A percentile compares a stretch with the other conserved stretches of the same genome.
These are phyloP conservation scores for Cryptoleucopteryx plumbea DNA, from an alignment of 2,113 vertebrate genomes.

Conservation along the genomic window DNA sequence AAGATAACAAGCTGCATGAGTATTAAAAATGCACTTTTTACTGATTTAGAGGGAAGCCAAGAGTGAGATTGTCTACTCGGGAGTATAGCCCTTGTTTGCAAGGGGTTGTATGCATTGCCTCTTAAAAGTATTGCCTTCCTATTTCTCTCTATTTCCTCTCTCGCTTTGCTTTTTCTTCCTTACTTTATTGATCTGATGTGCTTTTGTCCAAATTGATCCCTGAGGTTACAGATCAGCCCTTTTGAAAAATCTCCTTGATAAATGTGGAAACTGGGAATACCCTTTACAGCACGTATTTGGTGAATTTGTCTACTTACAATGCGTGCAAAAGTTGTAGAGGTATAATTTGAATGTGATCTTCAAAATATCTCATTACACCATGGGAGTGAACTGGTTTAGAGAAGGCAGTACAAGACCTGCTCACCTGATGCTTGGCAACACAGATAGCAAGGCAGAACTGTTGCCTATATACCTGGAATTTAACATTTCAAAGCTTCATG, in stretches of 20 bases:
- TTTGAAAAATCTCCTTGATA: conserved; percentile 3
- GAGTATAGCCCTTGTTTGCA: not conserved
- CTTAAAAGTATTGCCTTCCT: not conserved
- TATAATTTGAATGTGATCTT: not conserved
- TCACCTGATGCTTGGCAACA: not conserved
- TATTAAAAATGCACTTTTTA: not conserved
- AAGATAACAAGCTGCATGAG: not conserved
- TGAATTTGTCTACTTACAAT: not conserved
- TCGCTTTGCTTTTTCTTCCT: not conserved
- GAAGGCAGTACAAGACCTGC: not conserved
- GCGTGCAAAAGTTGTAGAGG: not conserved
- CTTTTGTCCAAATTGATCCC: conserved; percentile 44
- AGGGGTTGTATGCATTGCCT: not conserved
- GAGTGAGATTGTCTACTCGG: not conserved
- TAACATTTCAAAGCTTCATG: not conserved
- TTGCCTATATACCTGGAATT: not conserved
- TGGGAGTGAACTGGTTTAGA: not conserved
- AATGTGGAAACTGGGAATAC: not conserved
- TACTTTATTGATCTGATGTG: conserved; percentile 22
- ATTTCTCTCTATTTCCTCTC: not conserved
- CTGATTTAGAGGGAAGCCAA: not conserved
- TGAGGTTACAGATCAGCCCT: conserved; percentile 19
- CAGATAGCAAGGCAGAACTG: not conserved
- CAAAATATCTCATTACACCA: not conserved
- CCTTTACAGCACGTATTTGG: not conserved